A percentile compares a stretch with the other conserved stretches of the same genome.
Conservation (phyloP, 2,797 vertebrate species). For the Vireo griseus region DNA sequence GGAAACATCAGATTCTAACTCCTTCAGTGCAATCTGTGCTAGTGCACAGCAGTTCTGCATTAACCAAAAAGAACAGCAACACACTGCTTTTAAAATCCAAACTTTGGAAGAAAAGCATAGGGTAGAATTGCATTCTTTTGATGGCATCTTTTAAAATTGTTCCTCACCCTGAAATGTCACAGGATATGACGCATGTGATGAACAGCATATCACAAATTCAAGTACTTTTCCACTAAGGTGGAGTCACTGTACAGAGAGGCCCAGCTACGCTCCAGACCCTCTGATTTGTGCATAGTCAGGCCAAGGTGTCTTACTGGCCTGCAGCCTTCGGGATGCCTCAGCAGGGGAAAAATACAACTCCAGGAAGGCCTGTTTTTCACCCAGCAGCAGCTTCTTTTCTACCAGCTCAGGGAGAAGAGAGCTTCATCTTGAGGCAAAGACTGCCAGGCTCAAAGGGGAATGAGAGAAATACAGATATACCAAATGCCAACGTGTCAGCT, state of each 20-base stretch:
- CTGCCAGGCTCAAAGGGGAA: neutral
- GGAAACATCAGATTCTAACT: neutral
- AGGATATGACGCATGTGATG: neutral
- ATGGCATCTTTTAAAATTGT: neutral
- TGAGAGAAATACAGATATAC: neutral
- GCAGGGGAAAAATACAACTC: neutral
- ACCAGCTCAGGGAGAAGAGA: neutral
- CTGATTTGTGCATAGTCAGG: rapidly evolving
- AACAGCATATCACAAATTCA: neutral
- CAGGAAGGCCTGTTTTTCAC: neutral
- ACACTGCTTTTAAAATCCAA: neutral
- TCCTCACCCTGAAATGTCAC: neutral
- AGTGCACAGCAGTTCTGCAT: neutral
- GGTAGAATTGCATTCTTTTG: neutral
- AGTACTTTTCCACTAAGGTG: neutral
- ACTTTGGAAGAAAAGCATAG: neutral
- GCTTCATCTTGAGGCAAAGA: neutral
- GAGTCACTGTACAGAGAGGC: rapidly evolving
- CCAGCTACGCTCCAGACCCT: neutral
- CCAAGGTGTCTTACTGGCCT: neutral
- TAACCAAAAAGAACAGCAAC: neutral
- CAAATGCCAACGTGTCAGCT: neutral
- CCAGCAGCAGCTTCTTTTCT: neutral
- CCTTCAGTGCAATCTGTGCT: neutral
- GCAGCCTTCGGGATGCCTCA: neutral